Evolutionary conservation across 2,888 invertebrate genomes (phyloP).

Genomic region (Lamellibrachia columna): DNA sequence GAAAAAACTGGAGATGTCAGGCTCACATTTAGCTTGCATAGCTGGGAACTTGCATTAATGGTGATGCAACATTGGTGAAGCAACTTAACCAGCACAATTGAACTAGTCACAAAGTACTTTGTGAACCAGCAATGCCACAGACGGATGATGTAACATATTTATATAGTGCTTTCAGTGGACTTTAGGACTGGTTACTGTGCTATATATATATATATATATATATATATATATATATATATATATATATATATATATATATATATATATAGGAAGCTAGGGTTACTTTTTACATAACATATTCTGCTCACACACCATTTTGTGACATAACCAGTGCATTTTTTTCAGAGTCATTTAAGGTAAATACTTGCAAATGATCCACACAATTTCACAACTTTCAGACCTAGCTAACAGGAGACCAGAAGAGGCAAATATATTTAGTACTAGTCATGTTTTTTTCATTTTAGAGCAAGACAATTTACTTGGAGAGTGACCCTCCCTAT

Average conservation of each 20-base stretch:
- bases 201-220: too few relatives aligned
- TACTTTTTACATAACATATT: neutral
- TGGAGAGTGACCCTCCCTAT: too few relatives aligned
- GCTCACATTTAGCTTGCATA: neutral
- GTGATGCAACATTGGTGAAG: too few relatives aligned
- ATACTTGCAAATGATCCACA: neutral
- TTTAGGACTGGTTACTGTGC: too few relatives aligned
- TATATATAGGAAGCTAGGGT: too few relatives aligned
- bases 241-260: too few relatives aligned
- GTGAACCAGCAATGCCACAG: too few relatives aligned
- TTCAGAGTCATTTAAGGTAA: neutral
- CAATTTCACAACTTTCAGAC: neutral
- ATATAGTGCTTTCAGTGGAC: too few relatives aligned
- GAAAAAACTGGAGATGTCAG: neutral
- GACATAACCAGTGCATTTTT: neutral
- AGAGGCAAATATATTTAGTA: too few relatives aligned
- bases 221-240: too few relatives aligned
- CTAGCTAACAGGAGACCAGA: neutral
- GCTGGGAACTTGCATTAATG: neutral
- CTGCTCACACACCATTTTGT: neutral
- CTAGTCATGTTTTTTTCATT: too few relatives aligned
- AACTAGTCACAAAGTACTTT: neutral
- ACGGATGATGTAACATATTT: too few relatives aligned
- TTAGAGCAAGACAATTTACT: neutral
- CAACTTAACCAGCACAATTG: neutral